Evolutionary conservation across 2,797 vertebrate species (phyloP).

Genomic region (Liparis tanakae): DNA sequence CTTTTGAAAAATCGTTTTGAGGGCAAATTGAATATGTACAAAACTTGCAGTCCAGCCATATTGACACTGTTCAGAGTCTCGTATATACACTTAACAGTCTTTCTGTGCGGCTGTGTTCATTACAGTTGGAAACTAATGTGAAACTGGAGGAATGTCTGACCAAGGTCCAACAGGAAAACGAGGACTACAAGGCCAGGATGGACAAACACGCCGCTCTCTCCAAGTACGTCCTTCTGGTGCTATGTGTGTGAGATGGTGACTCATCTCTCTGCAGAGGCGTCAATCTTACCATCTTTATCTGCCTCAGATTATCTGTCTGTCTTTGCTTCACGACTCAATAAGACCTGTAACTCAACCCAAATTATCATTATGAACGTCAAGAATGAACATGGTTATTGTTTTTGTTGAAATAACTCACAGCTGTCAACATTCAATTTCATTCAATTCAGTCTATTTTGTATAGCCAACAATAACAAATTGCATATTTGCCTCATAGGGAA

Average conservation of each 20-base stretch:
- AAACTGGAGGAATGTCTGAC: constrained; percentile 89
- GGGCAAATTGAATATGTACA: not conserved
- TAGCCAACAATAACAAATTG: no score
- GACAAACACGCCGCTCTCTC: constrained; percentile 94
- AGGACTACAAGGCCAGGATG: constrained; percentile 94
- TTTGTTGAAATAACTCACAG: not conserved
- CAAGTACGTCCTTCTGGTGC: constrained; percentile 77
- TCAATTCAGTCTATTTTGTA: no score
- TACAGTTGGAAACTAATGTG: constrained; percentile 88
- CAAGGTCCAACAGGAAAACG: constrained; percentile 94
- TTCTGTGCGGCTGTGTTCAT: constrained; percentile 15
- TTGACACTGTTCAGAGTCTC: not conserved
- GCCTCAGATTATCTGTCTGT: not conserved
- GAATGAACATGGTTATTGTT: not conserved
- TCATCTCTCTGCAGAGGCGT: constrained; percentile 12
- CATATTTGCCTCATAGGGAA: not conserved
- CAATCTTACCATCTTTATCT: not conserved
- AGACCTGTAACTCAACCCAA: not conserved
- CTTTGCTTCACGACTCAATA: not conserved
- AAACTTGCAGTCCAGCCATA: not conserved
- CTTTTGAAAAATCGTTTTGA: not conserved
- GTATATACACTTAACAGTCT: not conserved
- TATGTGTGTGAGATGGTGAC: not conserved
- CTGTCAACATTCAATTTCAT: not conserved
- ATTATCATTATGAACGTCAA: not conserved